These are phyloP conservation scores for Festucalex cinctus DNA, from an alignment of 2,113 vertebrate genomes.

Conservation along the genomic window DNA sequence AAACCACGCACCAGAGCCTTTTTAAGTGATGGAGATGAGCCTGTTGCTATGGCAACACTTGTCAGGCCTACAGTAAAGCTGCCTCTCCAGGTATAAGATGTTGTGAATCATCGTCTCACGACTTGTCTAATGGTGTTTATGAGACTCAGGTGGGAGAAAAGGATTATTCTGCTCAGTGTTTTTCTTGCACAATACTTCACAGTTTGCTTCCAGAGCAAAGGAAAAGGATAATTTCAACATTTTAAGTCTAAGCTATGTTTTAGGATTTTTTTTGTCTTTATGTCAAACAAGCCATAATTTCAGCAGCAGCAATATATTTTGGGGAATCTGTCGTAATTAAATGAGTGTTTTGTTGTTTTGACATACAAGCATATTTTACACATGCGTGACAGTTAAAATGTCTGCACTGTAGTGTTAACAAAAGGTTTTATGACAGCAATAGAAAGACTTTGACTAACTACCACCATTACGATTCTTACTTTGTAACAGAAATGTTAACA, in stretches of 20 bases:
- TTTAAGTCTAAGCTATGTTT: too few species aligned
- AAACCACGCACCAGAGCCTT: constrained; percentile 36
- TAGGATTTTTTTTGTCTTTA: neutral
- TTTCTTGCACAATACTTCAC: constrained; percentile 9
- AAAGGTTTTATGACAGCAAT: too few species aligned
- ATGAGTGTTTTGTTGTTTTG: too few species aligned
- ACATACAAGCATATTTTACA: too few species aligned
- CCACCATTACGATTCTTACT: too few species aligned
- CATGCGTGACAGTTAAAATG: too few species aligned
- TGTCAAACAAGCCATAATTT: neutral
- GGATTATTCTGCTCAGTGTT: constrained; percentile 33
- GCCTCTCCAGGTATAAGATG: constrained; percentile 39
- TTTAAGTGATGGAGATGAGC: constrained; percentile 39
- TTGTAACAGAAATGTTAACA: too few species aligned
- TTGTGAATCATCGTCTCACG: constrained; percentile 49
- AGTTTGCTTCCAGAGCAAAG: neutral
- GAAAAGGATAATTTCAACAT: too few species aligned
- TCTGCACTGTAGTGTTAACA: too few species aligned
- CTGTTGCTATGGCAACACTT: constrained; percentile 33
- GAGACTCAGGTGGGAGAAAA: constrained; percentile 28
- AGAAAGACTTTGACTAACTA: too few species aligned
- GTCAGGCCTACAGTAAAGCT: constrained; percentile 41
- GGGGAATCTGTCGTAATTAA: neutral
- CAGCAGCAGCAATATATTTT: neutral
- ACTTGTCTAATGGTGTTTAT: constrained; percentile 32